These are phyloP conservation scores for Dascyllus trimaculatus DNA, from an alignment of 2,113 vertebrate genomes.

Conservation along the genomic window DNA sequence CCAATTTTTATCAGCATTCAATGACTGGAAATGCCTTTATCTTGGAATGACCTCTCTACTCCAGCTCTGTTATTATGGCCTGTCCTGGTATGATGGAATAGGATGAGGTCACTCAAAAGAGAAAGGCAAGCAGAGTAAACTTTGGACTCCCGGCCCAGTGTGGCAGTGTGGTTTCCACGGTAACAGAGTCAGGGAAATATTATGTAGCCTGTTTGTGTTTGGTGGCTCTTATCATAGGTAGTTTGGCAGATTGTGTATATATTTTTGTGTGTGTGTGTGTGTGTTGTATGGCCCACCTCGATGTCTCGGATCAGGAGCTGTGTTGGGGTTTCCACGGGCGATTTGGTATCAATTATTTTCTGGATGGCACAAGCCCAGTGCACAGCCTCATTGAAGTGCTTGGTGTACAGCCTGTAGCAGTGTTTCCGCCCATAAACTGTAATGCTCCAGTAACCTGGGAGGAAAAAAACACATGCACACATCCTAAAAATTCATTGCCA, in stretches of 20 bases:
- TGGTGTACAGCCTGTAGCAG: conserved; percentile 91
- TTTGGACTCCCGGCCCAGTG: conserved; percentile 65
- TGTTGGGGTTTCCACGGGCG: conserved; percentile 93
- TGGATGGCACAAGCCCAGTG: conserved; percentile 94
- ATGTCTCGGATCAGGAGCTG: conserved; percentile 95
- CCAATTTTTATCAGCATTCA: background rate
- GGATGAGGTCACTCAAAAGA: conserved; percentile 60
- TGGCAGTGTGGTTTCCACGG: conserved; percentile 60
- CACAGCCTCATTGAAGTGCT: conserved; percentile 93
- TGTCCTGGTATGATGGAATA: conserved; percentile 27
- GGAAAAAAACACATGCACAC: background rate
- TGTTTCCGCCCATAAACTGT: conserved; percentile 95
- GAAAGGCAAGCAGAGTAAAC: conserved; percentile 54
- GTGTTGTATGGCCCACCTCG: conserved; percentile 84
- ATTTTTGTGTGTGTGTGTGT: conserved; percentile 19
- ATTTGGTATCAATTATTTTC: conserved; percentile 94
- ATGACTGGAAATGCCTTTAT: conserved; percentile 35
- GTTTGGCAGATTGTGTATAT: conserved; percentile 17
- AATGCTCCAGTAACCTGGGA: conserved; percentile 93
- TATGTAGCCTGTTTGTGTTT: conserved; percentile 30
- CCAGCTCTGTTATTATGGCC: conserved; percentile 28
- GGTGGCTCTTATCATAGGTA: conserved; percentile 41
- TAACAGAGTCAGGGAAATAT: conserved; percentile 18
- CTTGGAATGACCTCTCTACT: conserved; percentile 7
- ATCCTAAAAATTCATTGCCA: background rate